Percentiles rank a stretch among this genome's conserved stretches.
Conservation (phyloP, 2,797 vertebrate genomes). For the Thaleichthys pacificus region DNA sequence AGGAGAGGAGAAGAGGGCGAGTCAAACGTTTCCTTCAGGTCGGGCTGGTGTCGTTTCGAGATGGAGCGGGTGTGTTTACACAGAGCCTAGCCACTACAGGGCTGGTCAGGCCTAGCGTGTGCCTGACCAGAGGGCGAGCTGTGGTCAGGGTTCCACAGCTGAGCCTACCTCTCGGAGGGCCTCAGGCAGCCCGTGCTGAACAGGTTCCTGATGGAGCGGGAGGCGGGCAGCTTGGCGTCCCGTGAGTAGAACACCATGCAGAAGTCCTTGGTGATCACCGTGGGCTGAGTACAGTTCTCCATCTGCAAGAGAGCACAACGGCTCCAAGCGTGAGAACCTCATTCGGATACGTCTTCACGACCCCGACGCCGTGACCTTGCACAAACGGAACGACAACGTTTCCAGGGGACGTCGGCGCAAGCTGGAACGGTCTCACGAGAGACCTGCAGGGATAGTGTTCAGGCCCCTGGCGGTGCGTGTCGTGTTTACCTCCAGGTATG, state of each 20-base stretch:
- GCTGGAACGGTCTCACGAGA: neutral
- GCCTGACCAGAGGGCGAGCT: neutral
- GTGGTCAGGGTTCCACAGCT: neutral
- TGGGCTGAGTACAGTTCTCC: conserved; percentile 96
- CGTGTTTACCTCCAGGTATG: conserved; percentile 88
- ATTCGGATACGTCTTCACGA: neutral
- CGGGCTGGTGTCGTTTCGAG: neutral
- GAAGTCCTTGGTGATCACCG: conserved; percentile 98
- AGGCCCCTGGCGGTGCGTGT: too few relatives aligned
- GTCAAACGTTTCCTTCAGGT: neutral
- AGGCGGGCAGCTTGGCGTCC: conserved; percentile 91
- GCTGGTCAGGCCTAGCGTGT: neutral
- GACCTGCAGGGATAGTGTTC: neutral
- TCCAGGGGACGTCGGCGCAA: neutral
- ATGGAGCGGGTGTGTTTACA: neutral
- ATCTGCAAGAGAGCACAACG: conserved; percentile 72
- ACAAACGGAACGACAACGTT: neutral
- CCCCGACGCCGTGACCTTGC: neutral
- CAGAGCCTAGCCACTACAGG: too few relatives aligned
- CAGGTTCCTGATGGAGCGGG: conserved; percentile 94
- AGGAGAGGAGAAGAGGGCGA: conserved; percentile 11
- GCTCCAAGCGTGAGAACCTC: neutral
- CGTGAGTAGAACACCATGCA: conserved; percentile 99
- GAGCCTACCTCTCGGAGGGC: conserved; percentile 86
- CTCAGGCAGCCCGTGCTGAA: conserved; percentile 92